Percentiles rank a stretch among this genome's conserved stretches.
These are phyloP conservation scores for Standfussiana lucernea DNA, from an alignment of 2,888 invertebrate species.

Conservation along the genomic window DNA sequence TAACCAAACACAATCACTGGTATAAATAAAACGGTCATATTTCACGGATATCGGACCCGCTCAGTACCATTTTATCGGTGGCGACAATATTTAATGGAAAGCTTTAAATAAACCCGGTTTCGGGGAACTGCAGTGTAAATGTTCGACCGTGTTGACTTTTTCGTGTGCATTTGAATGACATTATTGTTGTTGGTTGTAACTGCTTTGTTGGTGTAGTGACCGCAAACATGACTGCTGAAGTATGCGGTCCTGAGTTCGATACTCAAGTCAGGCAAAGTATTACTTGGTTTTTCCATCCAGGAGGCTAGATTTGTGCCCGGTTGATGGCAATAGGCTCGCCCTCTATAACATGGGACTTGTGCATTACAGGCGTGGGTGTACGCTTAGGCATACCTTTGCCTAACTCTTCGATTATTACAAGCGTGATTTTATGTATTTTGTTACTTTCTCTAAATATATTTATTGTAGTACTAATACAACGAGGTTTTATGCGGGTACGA, in stretches of 20 bases:
- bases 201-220: not conserved
- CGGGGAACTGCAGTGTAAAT: slow-evolving; percentile 21
- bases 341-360: not conserved
- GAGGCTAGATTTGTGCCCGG: not conserved
- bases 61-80: slow-evolving; percentile 2
- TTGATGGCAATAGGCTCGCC: not conserved
- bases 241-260: not conserved
- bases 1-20: not conserved
- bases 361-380: no score
- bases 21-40: not conserved
- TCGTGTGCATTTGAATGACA: slow-evolving; percentile 8
- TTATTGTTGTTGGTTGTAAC: not conserved
- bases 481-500: no score
- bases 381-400: no score
- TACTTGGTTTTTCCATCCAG: not conserved
- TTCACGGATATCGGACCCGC: not conserved
- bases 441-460: no score
- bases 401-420: no score
- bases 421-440: no score
- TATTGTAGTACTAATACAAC: no score
- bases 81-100: not conserved
- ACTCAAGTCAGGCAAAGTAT: not conserved
- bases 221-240: not conserved
- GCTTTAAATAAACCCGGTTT: slow-evolving; percentile 26
- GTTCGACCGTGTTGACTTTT: not conserved